Base-by-base conservation (phyloP, 2,113 vertebrate species). In the Colaptes auratus region DNA sequence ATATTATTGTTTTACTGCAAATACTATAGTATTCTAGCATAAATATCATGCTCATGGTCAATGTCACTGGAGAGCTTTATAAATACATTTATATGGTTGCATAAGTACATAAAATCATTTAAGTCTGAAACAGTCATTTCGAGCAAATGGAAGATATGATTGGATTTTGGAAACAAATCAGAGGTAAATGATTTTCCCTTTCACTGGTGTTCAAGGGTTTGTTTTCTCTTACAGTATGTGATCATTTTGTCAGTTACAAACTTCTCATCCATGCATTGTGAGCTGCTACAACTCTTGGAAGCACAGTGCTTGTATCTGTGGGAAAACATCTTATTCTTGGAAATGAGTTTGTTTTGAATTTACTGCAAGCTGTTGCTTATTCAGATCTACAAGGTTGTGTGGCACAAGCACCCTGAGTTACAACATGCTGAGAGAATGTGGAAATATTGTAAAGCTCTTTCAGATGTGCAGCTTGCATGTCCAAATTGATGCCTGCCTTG, bases 341-440 rank as follows among this genome's bases (percentile, higher is more conserved):
- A 96, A 96, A 86, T 60, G 30, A 77, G 48, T 91, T 96, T 96
- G 95, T 90, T 95, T 89, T 89, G 92, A 96, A 83, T 94, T 94
- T 94, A 75, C 78, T 85, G 88, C 95, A 95, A 94, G 91, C 95
- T 96, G 89, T 95, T 96, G 94, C 95, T 93, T 50, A 95, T 93
- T 95, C 27, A 55, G 74, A 55, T 96, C 86, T 92, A 56, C 93
- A 64, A 85, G 91, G 84, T 24, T 86, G 93, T 93, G 92, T 96
- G 95, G 94, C 92, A 96, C 82, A 59, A 70, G 77, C 71, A 23
- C 76, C 85, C 91, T 72, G 76, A 65, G 23, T 95, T 69, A 85
- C 92, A 88, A 55, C 93, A 95, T 42, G 3, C 81, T 64, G 56
- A 23, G 91, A 93, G 94, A 95, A 95, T 89, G 97, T 96, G 96